These are phyloP conservation scores for Nasonia oneida DNA, from an alignment of 2,888 invertebrate genomes.

Conservation along the genomic window DNA sequence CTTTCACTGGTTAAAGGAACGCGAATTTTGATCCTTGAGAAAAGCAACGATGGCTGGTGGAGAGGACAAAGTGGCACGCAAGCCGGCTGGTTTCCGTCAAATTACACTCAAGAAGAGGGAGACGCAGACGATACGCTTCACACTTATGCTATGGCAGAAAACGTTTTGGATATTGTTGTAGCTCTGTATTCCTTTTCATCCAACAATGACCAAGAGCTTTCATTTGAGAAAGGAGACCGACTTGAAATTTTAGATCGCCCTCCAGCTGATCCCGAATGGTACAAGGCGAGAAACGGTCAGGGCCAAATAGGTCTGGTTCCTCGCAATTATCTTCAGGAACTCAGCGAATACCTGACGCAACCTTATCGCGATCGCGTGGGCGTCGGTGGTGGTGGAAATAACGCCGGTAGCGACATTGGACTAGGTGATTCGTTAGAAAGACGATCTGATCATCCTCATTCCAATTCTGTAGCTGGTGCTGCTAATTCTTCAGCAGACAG, in stretches of 20 bases:
- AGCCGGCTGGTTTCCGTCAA: slow-evolving; percentile 98
- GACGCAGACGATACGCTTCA: slow-evolving; percentile 93
- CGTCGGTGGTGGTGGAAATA: slow-evolving; percentile 56
- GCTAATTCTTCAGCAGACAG: slow-evolving; percentile 81
- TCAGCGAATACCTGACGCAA: slow-evolving; percentile 93
- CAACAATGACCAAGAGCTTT: slow-evolving; percentile 96
- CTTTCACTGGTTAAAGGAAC: slow-evolving; percentile 96
- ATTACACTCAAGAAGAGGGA: slow-evolving; percentile 96
- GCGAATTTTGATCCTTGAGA: slow-evolving; percentile 96
- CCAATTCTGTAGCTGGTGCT: slow-evolving; percentile 53
- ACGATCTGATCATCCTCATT: slow-evolving; percentile 75
- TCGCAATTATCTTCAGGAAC: slow-evolving; percentile 95
- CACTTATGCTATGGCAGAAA: slow-evolving; percentile 96
- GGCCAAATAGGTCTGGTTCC: slow-evolving; percentile 98
- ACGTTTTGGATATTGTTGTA: slow-evolving; percentile 96
- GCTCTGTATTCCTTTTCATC: slow-evolving; percentile 96
- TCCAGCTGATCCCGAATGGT: slow-evolving; percentile 99
- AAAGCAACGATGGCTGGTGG: slow-evolving; percentile 99
- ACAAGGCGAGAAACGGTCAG: slow-evolving; percentile 94
- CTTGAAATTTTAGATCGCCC: slow-evolving; percentile 98
- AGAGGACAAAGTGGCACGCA: slow-evolving; percentile 89
- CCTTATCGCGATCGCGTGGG: slow-evolving; percentile 85
- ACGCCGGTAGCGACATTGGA: slow-evolving; percentile 72
- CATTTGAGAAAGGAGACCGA: slow-evolving; percentile 97
- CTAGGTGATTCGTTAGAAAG: slow-evolving; percentile 81